Conservation (phyloP, 1,140 invertebrate species). For the Heliconius melpomene region DNA sequence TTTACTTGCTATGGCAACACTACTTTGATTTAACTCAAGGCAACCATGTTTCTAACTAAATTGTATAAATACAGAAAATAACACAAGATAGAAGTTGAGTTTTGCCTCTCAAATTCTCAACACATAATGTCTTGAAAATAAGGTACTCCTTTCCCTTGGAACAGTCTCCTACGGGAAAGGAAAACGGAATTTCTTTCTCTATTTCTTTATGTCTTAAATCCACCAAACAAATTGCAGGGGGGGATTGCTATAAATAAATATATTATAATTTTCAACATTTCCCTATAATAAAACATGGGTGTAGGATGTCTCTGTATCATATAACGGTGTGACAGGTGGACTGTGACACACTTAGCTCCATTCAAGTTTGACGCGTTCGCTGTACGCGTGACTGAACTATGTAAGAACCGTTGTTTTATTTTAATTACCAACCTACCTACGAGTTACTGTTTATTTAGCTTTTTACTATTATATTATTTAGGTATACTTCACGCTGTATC, state of each 20-base stretch:
- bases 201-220: too few relatives aligned
- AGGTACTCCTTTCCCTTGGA: too few relatives aligned
- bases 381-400: conserved; percentile 14
- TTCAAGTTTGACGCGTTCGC: conserved; percentile 27
- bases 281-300: background rate
- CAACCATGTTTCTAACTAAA: too few relatives aligned
- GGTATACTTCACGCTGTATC: background rate
- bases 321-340: conserved; percentile 37
- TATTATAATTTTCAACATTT: background rate
- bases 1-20: too few relatives aligned
- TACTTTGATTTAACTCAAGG: too few relatives aligned
- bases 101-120: background rate
- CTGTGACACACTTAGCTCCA: conserved; percentile 33
- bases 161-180: too few relatives aligned
- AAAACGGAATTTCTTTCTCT: too few relatives aligned
- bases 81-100: background rate
- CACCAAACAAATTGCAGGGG: too few relatives aligned
- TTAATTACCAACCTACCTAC: background rate
- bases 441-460: too few relatives aligned
- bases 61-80: too few relatives aligned
- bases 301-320: background rate
- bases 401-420: conserved; percentile 15
- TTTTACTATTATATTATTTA: background rate
- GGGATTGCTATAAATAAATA: background rate
- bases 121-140: background rate